Evolutionary conservation across 2,888 invertebrate genomes (phyloP), one percentile per base, ranked within the genome.

Genomic region (Poecilobothrus nobilitatus): DNA sequence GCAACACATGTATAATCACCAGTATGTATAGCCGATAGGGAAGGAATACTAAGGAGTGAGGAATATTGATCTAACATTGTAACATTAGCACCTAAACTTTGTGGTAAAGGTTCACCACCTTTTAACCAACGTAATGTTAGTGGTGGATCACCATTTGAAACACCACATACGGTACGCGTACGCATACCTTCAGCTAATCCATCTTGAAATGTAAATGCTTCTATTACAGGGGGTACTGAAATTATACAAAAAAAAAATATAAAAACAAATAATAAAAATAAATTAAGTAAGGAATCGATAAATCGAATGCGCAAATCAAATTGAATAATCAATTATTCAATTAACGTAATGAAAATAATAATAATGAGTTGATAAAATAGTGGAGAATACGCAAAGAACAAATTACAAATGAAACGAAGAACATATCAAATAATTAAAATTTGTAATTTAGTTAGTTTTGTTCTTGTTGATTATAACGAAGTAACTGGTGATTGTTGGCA

Each of bases 181-280:
- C 90, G 87, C 89, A 89, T 89, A 83, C 90, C 90, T 84, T 91
- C 90, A 81, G 89, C 88, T 81, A 91, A 87, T 82, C 89, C 89
- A 84, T 90, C 90, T 88, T 90, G 89, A 85, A 91, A 91, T 85
- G 86, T 87, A 87, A 91, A 91, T 84, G 91, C 89, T 86, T 90
- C 90, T 87, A 91, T 90, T 85, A 89, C 89, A 84, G 91, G 91
- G 84, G 91, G 91, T 86, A 91, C 91, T 91, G 88, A 81, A 85
- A 84, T 75, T 74, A 72, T 70, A 75, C 71, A 74, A 71, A 72
- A 73, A 70, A 73, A 71, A 70, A 73, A 71, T 68, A 63, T 69
- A 70, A 73, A 71, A 69, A 70, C 68, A 64, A 69, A 65, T 37
- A 37, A 68, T 27, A 27, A 27, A 2, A 27, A 5, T 27, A 27